Evolutionary conservation across 2,113 vertebrate genomes (phyloP).

Genomic region (Aythya baeri): DNA sequence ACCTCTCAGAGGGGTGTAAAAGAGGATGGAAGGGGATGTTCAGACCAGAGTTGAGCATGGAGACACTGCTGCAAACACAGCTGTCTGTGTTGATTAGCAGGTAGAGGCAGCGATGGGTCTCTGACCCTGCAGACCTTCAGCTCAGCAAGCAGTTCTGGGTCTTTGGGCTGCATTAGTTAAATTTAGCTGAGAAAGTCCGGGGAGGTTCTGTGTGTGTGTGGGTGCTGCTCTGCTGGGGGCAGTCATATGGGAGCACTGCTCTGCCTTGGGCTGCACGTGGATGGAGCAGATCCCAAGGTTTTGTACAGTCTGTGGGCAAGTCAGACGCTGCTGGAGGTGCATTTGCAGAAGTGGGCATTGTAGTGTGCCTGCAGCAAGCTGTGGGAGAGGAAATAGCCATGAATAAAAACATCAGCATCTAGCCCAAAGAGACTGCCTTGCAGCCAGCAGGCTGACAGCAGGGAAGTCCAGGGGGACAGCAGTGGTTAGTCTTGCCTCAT

Average conservation of each 20-base stretch:
- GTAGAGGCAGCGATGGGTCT: not conserved
- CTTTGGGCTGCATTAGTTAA: not conserved
- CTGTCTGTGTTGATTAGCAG: not conserved
- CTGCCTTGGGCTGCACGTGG: rapidly evolving
- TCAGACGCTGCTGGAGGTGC: not conserved
- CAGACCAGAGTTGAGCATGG: not conserved
- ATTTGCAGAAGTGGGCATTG: not conserved
- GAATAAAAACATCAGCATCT: not conserved
- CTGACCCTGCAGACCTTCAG: not conserved
- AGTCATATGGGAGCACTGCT: not conserved
- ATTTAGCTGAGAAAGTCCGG: not conserved
- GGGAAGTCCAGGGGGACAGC: not conserved
- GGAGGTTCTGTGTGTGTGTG: rapidly evolving
- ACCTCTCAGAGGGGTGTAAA: not conserved
- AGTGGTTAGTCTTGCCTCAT: not conserved
- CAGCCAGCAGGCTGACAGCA: not conserved
- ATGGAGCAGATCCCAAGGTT: not conserved
- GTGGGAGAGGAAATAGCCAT: not conserved
- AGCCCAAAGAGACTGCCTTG: not conserved
- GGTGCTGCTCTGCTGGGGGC: not conserved
- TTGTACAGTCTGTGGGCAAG: not conserved
- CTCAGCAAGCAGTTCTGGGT: not conserved
- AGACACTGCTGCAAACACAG: not conserved
- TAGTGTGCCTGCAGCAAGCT: not conserved
- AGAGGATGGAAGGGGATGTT: not conserved